Base-by-base conservation (phyloP, 2,888 invertebrate species). In the Drosophila atripex region DNA sequence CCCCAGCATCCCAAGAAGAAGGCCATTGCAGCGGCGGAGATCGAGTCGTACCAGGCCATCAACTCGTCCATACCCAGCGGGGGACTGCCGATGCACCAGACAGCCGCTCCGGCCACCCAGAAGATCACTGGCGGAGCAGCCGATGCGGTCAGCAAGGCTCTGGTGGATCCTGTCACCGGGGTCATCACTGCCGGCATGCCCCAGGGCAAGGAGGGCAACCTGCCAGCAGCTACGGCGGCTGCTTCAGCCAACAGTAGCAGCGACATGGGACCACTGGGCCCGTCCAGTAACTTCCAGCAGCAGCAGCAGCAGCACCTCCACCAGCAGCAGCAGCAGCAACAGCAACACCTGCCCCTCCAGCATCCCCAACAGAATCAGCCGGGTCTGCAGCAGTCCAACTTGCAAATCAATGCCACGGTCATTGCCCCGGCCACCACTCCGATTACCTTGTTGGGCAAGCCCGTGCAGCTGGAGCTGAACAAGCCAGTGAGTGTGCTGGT, bases 91-190 rank as follows among this genome's bases (percentile, higher is more conserved):
- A 88, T 89, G 78, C 76, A 89, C 58, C 89, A 90, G 38, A 87
- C 90, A 12, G 83, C 89, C 5, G 79, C 87, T 3, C 80, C 90
- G 14, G 82, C 86, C 25, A 70, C 90, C 6, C 89, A 88, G 38
- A 90, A 90, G 64, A 77, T 86, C 12, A 88, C 88, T 0, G 86
- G 86, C 2, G 89, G 89, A 12, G 92, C 92, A 35, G 91, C 92
- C 9, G 95, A 95, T 80, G 94, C 95, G 0, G 79, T 88, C 1
- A 90, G 83, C 69, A 90, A 90, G 49, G 94, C 94, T 3, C 89
- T 95, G 16, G 95, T 95, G 45, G 96, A 96, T 91, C 95, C 95
- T 0, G 95, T 95, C 0, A 95, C 95, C 0, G 95, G 95, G 2
- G 92, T 95, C 77, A 91, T 96, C 32, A 94, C 94, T 60, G 94